phyloP scores from a whole-genome alignment of 2,113 vertebrate genomes.

The Pycnonotus jocosus region DNA sequence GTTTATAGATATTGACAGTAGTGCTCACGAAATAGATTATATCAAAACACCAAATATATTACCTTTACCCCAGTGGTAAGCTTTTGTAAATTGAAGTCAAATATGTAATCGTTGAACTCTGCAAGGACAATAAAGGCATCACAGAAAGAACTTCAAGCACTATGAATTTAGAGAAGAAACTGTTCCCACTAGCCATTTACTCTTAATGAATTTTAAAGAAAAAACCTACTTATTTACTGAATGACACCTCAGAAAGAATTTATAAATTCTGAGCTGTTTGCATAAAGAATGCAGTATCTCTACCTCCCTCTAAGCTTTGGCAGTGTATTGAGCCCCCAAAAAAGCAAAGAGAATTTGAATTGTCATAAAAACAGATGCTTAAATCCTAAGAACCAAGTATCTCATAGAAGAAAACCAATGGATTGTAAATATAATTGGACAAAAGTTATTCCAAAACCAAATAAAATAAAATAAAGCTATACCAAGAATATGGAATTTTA shows the following conservation, averaged over 20 bases:
- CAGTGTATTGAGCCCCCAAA: neutral
- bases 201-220: constrained; percentile 8
- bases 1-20: constrained; percentile 67
- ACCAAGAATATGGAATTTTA: neutral
- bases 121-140: constrained; percentile 41
- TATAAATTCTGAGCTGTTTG: neutral
- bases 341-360: neutral
- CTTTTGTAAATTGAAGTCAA: constrained; percentile 63
- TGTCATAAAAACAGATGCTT: neutral
- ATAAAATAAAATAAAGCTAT: neutral
- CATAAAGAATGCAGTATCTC: neutral
- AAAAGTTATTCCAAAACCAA: neutral
- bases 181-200: constrained; percentile 8
- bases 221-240: neutral
- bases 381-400: neutral
- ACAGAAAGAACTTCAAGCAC: constrained; percentile 7
- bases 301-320: neutral
- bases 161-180: constrained; percentile 2
- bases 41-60: constrained; percentile 53
- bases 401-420: neutral
- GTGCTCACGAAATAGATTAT: constrained; percentile 42
- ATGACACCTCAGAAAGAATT: neutral
- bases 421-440: neutral
- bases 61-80: constrained; percentile 39
- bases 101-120: constrained; percentile 53